These are phyloP conservation scores for Patella depressa DNA, from an alignment of 2,888 invertebrate genomes.

Conservation along the genomic window DNA sequence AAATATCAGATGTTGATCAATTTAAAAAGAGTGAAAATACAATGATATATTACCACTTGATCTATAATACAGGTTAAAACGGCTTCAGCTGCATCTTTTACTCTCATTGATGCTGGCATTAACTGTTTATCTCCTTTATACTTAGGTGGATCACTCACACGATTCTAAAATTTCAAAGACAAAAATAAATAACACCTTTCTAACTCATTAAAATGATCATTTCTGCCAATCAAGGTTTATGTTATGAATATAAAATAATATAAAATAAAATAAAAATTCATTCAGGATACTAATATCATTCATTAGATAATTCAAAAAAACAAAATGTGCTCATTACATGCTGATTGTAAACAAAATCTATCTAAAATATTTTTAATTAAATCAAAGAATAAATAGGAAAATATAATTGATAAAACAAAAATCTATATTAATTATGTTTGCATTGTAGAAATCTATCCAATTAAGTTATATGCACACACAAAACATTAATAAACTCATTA, in stretches of 20 bases:
- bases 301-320: too few species aligned
- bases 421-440: too few species aligned
- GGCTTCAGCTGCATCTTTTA: slow-evolving; percentile 96
- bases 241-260: not conserved
- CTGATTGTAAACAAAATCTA: too few species aligned
- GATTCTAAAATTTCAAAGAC: slow-evolving; percentile 72
- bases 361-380: too few species aligned
- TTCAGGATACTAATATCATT: not conserved
- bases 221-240: not conserved
- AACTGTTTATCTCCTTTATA: slow-evolving; percentile 96
- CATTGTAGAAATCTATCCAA: too few species aligned
- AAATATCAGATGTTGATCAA: not conserved
- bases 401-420: too few species aligned
- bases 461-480: too few species aligned
- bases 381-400: too few species aligned
- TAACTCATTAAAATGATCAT: too few species aligned
- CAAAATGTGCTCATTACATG: too few species aligned
- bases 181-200: too few species aligned
- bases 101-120: slow-evolving; percentile 97
- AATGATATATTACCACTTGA: slow-evolving; percentile 50
- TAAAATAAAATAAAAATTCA: not conserved
- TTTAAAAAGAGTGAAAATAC: not conserved
- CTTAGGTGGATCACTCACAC: slow-evolving; percentile 89
- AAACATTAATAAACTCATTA: too few species aligned
- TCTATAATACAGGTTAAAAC: slow-evolving; percentile 86